These are phyloP conservation scores for Triplophysa yarkandensis DNA, from an alignment of 2,797 vertebrate genomes.

Conservation along the genomic window DNA sequence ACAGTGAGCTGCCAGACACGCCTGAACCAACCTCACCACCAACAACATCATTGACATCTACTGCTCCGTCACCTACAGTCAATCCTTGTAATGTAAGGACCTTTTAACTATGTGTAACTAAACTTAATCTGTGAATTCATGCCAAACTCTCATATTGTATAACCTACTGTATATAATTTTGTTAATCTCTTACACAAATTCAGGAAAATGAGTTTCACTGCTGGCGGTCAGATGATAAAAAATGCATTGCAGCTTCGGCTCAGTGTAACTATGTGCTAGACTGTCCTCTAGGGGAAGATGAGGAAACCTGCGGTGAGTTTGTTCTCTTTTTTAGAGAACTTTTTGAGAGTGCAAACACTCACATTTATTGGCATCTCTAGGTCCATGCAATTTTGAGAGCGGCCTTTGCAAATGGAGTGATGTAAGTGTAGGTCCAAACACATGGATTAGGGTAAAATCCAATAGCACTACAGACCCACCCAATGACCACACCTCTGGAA, in stretches of 20 bases:
- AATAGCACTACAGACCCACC: slow-evolving; percentile 63
- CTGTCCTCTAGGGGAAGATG: slow-evolving; percentile 76
- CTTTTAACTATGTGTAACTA: neutral
- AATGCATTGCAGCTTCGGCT: slow-evolving; percentile 61
- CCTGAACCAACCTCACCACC: slow-evolving; percentile 33
- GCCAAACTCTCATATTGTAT: neutral
- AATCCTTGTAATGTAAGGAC: slow-evolving; percentile 68
- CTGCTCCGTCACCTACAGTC: slow-evolving; percentile 38
- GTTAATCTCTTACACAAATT: neutral
- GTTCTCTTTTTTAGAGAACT: neutral
- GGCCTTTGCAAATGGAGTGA: slow-evolving; percentile 72
- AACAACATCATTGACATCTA: slow-evolving; percentile 35
- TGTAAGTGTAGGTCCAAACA: slow-evolving; percentile 60
- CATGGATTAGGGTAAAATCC: slow-evolving; percentile 72
- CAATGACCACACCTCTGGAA: slow-evolving; percentile 69
- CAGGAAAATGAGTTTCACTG: slow-evolving; percentile 71
- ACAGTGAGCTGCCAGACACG: slow-evolving; percentile 66
- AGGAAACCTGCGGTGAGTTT: slow-evolving; percentile 73
- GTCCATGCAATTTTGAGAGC: slow-evolving; percentile 75
- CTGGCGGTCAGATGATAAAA: slow-evolving; percentile 62
- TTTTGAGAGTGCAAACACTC: neutral
- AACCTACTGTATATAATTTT: neutral
- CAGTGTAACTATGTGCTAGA: slow-evolving; percentile 72
- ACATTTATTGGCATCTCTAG: slow-evolving; percentile 55
- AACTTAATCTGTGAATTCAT: neutral